phyloP scores from a whole-genome alignment of 2,888 invertebrate species.

The Scaptomyza flava region DNA sequence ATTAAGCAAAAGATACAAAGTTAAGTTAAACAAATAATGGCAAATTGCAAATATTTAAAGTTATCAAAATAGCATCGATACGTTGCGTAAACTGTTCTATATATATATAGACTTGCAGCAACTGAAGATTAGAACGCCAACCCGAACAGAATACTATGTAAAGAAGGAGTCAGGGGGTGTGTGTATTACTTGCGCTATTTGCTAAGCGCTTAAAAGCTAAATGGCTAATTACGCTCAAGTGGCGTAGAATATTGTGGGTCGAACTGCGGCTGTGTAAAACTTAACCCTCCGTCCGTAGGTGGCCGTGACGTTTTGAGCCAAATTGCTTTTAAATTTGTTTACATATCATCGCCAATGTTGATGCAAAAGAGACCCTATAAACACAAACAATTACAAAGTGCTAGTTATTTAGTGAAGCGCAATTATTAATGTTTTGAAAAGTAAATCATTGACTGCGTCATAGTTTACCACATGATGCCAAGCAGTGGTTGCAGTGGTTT shows the following conservation, averaged over 20 bases:
- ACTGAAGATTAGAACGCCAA: not conserved
- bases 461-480: constrained; percentile 66
- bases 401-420: constrained; percentile 69
- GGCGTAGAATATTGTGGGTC: constrained; percentile 77
- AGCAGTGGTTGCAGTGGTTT: not conserved
- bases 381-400: constrained; percentile 42
- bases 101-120: constrained; percentile 44
- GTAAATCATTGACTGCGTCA: constrained; percentile 71
- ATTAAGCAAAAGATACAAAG: constrained; percentile 29
- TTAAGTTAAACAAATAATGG: constrained; percentile 60
- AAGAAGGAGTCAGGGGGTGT: not conserved
- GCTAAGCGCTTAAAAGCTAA: constrained; percentile 68
- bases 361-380: constrained; percentile 31
- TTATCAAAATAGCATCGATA: constrained; percentile 78
- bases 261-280: not conserved
- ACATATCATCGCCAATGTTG: constrained; percentile 16
- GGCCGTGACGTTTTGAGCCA: constrained; percentile 69
- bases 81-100: constrained; percentile 59
- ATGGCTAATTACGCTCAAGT: constrained; percentile 77
- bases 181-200: constrained; percentile 47
- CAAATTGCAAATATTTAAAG: constrained; percentile 69
- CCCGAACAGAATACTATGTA: not conserved
- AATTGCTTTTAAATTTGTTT: constrained; percentile 69
- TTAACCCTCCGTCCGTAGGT: not conserved
- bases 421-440: constrained; percentile 66